Evolutionary conservation across 2,797 vertebrate species (phyloP).

Genomic region (Microctenopoma steveboyesi): DNA sequence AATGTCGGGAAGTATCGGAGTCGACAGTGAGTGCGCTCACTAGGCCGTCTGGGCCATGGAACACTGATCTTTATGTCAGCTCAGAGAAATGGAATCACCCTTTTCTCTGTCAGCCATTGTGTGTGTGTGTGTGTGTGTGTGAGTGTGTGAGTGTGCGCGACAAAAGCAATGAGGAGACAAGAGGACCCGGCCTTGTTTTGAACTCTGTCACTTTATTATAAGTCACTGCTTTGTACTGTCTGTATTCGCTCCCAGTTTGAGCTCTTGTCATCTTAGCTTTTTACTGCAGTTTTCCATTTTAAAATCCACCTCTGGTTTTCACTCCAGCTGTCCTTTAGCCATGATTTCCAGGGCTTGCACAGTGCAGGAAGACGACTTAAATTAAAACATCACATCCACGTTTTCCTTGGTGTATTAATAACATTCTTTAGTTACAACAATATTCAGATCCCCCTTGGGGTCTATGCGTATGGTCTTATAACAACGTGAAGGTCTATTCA

Average conservation of each 20-base stretch:
- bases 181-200: conserved; percentile 66
- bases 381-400: conserved; percentile 32
- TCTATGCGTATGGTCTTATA: conserved; percentile 52
- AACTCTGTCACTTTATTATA: conserved; percentile 75
- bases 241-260: conserved; percentile 41
- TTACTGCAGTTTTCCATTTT: conserved; percentile 24
- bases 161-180: conserved; percentile 65
- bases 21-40: conserved; percentile 66
- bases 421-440: conserved; percentile 44
- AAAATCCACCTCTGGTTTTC: conserved; percentile 20
- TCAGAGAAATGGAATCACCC: conserved; percentile 69
- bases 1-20: conserved; percentile 70
- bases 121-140: conserved; percentile 16
- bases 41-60: conserved; percentile 59
- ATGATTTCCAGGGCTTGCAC: conserved; percentile 1
- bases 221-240: conserved; percentile 63
- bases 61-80: conserved; percentile 79
- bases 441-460: conserved; percentile 34
- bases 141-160: conserved; percentile 25
- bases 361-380: background rate
- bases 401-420: conserved; percentile 2
- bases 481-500: conserved; percentile 66
- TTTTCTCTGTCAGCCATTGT: conserved; percentile 62
- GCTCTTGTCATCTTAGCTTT: conserved; percentile 35
- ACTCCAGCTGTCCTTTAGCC: conserved; percentile 11